A percentile compares a stretch with the other conserved stretches of the same genome.
phyloP scores from a whole-genome alignment of 2,113 vertebrate species.

The Melanostigma gelatinosum region DNA sequence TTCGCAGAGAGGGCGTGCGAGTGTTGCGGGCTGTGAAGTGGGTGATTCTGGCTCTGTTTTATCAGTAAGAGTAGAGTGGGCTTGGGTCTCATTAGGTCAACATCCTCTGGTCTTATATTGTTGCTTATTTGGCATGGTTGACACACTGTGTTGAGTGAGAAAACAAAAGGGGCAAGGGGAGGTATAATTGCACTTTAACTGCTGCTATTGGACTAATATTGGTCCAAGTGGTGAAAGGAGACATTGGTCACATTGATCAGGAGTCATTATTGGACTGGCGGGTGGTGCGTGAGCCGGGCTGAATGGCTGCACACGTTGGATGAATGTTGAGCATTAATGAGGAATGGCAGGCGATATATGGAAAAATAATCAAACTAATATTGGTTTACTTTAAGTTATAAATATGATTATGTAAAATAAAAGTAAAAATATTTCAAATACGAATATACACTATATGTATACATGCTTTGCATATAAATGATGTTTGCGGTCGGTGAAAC shows the following conservation, averaged over 20 bases:
- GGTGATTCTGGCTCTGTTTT: slow-evolving; percentile 60
- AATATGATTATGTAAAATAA: background rate
- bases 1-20: slow-evolving; percentile 8
- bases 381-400: background rate
- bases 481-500: background rate
- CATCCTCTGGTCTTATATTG: slow-evolving; percentile 63
- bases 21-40: background rate
- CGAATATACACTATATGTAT: too few relatives aligned
- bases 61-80: slow-evolving; percentile 71
- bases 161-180: slow-evolving; percentile 65
- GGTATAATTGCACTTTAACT: slow-evolving; percentile 73
- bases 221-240: slow-evolving; percentile 64
- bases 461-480: background rate
- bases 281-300: slow-evolving; percentile 12
- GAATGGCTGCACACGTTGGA: slow-evolving; percentile 15
- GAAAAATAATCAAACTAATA: background rate
- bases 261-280: slow-evolving; percentile 48
- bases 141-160: slow-evolving; percentile 71
- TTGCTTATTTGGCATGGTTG: slow-evolving; percentile 54
- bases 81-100: slow-evolving; percentile 62
- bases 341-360: background rate
- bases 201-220: slow-evolving; percentile 74
- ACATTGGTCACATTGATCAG: slow-evolving; percentile 70
- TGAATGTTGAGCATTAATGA: slow-evolving; percentile 8
- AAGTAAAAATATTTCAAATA: background rate